Evolutionary conservation across 2,888 invertebrate species (phyloP).

Genomic region (Amorpha juglandis): DNA sequence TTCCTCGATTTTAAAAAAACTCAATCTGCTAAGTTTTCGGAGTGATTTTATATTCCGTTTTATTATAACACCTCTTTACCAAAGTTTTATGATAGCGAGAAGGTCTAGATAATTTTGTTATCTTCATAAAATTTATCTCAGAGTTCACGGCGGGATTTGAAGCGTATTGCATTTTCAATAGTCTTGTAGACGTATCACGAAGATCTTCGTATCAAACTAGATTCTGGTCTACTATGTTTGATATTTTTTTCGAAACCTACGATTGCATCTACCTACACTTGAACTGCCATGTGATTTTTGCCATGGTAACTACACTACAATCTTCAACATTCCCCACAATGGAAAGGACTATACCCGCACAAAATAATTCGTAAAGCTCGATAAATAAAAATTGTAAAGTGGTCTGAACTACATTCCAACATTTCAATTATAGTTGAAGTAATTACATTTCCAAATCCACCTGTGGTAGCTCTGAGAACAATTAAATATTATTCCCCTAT

Average conservation of each 20-base stretch:
- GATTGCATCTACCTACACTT: neutral
- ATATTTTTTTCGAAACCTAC: neutral
- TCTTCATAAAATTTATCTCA: conserved; percentile 25
- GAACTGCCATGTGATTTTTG: neutral
- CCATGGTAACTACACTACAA: too few species aligned
- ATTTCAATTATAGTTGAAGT: conserved; percentile 11
- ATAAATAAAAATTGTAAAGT: neutral
- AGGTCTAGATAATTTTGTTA: conserved; percentile 21
- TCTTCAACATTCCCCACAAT: neutral
- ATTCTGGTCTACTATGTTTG: neutral
- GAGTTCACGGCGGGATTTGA: conserved; percentile 4
- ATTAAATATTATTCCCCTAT: conserved; percentile 2
- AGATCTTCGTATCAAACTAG: neutral
- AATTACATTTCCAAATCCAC: conserved; percentile 2
- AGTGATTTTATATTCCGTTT: conserved; percentile 38
- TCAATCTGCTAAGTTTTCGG: conserved; percentile 28
- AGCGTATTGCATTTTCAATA: neutral
- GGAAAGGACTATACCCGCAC: neutral
- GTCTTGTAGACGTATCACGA: neutral
- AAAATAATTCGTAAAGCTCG: neutral
- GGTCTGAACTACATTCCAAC: neutral
- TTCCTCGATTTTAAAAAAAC: conserved; percentile 7
- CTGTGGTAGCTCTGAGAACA: neutral
- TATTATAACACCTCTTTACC: conserved; percentile 38
- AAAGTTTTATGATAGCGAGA: conserved; percentile 35